These are phyloP conservation scores for Tenthredo amoena DNA, from an alignment of 2,888 invertebrate species.

Conservation along the genomic window DNA sequence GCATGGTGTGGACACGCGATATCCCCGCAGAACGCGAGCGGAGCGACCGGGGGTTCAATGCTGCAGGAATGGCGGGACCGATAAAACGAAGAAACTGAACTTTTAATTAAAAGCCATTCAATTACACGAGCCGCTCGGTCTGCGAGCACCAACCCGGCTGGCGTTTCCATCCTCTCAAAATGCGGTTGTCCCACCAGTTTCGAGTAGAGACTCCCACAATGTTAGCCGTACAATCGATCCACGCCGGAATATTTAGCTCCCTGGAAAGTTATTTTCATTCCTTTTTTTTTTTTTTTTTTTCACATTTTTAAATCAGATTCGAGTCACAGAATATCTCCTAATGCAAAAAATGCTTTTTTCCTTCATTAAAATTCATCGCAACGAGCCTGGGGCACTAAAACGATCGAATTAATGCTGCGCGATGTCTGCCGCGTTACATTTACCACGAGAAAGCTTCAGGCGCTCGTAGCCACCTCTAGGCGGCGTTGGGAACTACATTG, in stretches of 20 bases:
- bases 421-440: neutral
- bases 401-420: neutral
- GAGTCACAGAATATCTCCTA: neutral
- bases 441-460: neutral
- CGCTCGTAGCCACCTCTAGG: neutral
- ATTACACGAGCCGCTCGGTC: slow-evolving; percentile 62
- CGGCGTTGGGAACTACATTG: neutral
- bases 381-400: neutral
- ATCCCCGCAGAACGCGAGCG: slow-evolving; percentile 33
- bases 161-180: slow-evolving; percentile 60
- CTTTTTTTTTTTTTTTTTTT: neutral
- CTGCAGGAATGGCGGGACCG: slow-evolving; percentile 37
- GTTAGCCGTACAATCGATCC: slow-evolving; percentile 39
- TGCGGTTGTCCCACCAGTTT: slow-evolving; percentile 62
- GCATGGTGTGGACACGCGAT: slow-evolving; percentile 60
- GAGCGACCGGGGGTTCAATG: slow-evolving; percentile 44
- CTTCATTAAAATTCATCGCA: neutral
- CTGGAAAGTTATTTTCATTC: slow-evolving; percentile 9
- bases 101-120: slow-evolving; percentile 73
- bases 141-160: slow-evolving; percentile 52
- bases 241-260: slow-evolving; percentile 7
- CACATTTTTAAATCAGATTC: slow-evolving; percentile 52
- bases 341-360: neutral
- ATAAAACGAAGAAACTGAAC: slow-evolving; percentile 62
- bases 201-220: slow-evolving; percentile 37